phyloP scores from a whole-genome alignment of 2,797 vertebrate genomes.

The Acrossocheilus fasciatus region DNA sequence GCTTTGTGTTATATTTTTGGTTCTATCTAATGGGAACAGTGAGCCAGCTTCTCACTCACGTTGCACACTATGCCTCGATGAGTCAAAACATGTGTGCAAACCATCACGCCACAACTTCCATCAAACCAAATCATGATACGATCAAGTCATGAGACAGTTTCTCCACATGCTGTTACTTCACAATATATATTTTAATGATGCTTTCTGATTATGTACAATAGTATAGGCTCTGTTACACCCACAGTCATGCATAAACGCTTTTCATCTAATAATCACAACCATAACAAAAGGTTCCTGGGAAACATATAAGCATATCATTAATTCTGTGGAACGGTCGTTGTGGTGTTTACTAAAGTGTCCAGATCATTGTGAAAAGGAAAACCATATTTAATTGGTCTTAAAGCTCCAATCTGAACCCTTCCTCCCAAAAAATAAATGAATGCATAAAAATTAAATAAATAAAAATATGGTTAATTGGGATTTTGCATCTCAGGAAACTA shows the following conservation, averaged over 20 bases:
- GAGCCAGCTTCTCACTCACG: neutral
- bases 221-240: neutral
- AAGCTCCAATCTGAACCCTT: neutral
- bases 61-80: neutral
- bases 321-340: neutral
- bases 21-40: neutral
- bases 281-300: neutral
- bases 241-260: neutral
- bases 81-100: neutral
- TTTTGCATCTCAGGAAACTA: neutral
- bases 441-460: no score
- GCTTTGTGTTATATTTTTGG: neutral
- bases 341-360: constrained; percentile 5
- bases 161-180: neutral
- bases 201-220: neutral
- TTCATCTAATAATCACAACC: constrained; percentile 7
- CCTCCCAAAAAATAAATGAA: neutral
- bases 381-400: constrained; percentile 29
- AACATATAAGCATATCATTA: neutral
- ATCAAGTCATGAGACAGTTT: neutral
- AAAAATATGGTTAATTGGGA: neutral
- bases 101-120: neutral
- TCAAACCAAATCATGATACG: neutral
- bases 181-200: no score
- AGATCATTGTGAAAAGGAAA: neutral